A percentile compares a stretch with the other conserved stretches of the same genome.
These are phyloP conservation scores for Diaphora mendica DNA, from an alignment of 2,888 invertebrate species.

Conservation along the genomic window DNA sequence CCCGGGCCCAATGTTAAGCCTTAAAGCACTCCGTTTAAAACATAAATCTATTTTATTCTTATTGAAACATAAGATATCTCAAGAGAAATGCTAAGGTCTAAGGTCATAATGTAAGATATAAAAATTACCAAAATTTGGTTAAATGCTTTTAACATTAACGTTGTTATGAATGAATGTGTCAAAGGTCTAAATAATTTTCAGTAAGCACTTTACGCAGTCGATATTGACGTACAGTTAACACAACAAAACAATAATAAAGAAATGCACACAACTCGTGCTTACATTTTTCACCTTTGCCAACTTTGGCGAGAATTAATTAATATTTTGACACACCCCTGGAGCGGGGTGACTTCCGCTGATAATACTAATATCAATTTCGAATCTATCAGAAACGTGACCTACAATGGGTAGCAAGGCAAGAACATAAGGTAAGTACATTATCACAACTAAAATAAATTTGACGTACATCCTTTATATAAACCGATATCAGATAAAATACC, in stretches of 20 bases:
- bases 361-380: slow-evolving; percentile 83
- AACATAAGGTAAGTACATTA: slow-evolving; percentile 31
- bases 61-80: slow-evolving; percentile 22
- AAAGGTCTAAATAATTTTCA: slow-evolving; percentile 15
- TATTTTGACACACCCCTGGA: slow-evolving; percentile 63
- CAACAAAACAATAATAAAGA: slow-evolving; percentile 65
- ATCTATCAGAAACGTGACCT: slow-evolving; percentile 78
- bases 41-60: slow-evolving; percentile 5
- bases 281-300: slow-evolving; percentile 66
- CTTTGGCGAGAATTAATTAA: slow-evolving; percentile 62
- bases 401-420: slow-evolving; percentile 30
- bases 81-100: slow-evolving; percentile 27
- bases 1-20: slow-evolving; percentile 22
- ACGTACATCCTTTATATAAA: slow-evolving; percentile 43
- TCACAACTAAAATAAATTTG: slow-evolving; percentile 43
- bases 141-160: slow-evolving; percentile 6
- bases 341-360: slow-evolving; percentile 64
- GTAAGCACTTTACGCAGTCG: slow-evolving; percentile 7
- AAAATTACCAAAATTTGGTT: slow-evolving; percentile 19
- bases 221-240: slow-evolving; percentile 69
- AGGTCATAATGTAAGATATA: slow-evolving; percentile 23
- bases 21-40: slow-evolving; percentile 23
- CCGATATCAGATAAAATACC: slow-evolving; percentile 45
- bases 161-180: slow-evolving; percentile 10
- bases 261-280: slow-evolving; percentile 77